phyloP scores from a whole-genome alignment of 2,797 vertebrate genomes.

The Limnodromus scolopaceus region DNA sequence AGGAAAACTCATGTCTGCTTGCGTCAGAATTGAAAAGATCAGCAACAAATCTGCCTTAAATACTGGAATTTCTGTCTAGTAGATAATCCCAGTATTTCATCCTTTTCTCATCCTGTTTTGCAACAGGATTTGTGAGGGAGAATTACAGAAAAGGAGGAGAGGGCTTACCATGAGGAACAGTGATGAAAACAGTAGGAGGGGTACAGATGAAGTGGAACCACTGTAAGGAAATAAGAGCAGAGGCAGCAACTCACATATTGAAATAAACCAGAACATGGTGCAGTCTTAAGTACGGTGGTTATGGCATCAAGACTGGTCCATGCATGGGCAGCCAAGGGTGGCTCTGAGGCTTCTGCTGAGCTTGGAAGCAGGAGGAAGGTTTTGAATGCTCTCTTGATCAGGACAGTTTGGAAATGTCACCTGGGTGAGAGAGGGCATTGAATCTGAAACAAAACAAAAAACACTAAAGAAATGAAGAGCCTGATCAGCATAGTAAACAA shows the following conservation, averaged over 20 bases:
- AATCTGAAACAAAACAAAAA: not conserved
- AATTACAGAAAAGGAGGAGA: not conserved
- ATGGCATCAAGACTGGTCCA: not conserved
- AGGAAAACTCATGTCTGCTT: not conserved
- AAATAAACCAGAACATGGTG: not conserved
- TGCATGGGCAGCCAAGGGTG: not conserved
- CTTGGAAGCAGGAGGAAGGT: not conserved
- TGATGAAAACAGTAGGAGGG: not conserved
- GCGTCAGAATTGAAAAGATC: not conserved
- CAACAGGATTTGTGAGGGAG: not conserved
- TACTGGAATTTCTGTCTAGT: not conserved
- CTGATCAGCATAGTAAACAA: not conserved
- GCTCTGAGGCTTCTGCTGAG: not conserved
- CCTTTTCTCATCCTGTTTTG: not conserved
- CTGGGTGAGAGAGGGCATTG: not conserved
- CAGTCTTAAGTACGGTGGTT: not conserved
- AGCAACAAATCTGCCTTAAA: not conserved
- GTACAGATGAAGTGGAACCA: not conserved
- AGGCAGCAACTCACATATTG: not conserved
- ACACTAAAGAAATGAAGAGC: not conserved
- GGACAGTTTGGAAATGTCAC: not conserved
- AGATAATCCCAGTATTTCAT: not conserved
- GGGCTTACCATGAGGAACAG: not conserved
- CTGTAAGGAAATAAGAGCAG: slow-evolving; percentile 3
- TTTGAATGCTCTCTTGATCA: not conserved